Evolutionary conservation across 2,888 invertebrate species (phyloP), one percentile per base, ranked within the genome.

Genomic region (Eledona agricola): DNA sequence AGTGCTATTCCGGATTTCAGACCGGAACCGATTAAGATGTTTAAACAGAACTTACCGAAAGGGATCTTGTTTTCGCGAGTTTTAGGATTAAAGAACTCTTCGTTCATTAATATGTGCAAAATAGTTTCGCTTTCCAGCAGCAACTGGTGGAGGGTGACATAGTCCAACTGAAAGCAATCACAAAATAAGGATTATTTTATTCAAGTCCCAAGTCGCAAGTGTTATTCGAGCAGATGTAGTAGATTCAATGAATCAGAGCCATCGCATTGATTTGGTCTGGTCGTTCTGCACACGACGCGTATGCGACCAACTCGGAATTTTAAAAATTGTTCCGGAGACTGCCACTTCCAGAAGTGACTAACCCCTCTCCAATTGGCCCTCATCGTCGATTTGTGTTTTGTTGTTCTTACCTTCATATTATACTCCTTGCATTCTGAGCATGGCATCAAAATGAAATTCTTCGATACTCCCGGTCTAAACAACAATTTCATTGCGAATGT

Each of bases 391-490:
- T 53, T 15, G 20, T 17, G 5, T 35, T 28, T 29, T 29, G 20
- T 16, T 13, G 17, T 31, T 45, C 74, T 76, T 77, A 89, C 89
- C 77, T 81, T 82, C 85, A 89, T 89, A 60, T 82, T 80, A 23
- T 77, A 74, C 2, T 83, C 80, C 57, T 85, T 82, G 72, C 94
- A 94, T 40, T 81, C 81, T 5, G 87, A 83, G 76, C 94, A 95
- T 0, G 92, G 89, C 68, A 95, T 71, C 25, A 95, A 78, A 53
- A 95, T 80, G 58, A 95, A 85, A 1, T 88, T 89, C 71, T 91
- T 89, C 0, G 93, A 88, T 12, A 89, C 92, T 0, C 89, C 95
- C 1, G 92, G 83, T 17, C 94, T 83, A 80, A 90, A 93, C 51
- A 88, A 83, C 31, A 93, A 78, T 52, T 81, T 80, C 0, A 88